A percentile compares a stretch with the other conserved stretches of the same genome.
Conservation (phyloP, 2,113 vertebrate genomes). For the Chaetura pelagica region DNA sequence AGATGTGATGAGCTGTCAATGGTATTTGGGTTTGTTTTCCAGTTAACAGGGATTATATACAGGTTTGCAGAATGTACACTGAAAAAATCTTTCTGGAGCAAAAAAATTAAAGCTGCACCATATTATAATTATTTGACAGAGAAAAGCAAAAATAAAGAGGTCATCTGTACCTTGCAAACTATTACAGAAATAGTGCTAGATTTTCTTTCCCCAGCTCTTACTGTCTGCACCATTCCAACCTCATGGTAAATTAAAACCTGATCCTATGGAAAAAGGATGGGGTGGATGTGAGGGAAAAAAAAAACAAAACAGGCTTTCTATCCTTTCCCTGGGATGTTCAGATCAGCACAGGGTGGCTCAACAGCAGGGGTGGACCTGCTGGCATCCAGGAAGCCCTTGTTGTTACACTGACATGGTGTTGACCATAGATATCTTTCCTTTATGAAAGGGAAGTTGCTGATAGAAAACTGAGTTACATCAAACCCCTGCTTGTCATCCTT, state of each 20-base stretch:
- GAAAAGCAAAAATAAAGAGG: neutral
- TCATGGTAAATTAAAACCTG: neutral
- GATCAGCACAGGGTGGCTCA: accelerated
- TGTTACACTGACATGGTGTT: neutral
- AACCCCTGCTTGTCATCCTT: neutral
- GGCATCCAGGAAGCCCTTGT: accelerated
- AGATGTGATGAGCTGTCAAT: neutral
- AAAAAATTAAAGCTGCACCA: neutral
- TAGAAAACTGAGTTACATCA: neutral
- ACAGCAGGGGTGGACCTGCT: neutral
- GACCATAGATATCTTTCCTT: neutral
- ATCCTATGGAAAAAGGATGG: neutral
- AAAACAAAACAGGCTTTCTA: neutral
- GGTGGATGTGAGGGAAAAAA: neutral
- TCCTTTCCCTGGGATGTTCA: neutral
- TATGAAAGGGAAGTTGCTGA: neutral
- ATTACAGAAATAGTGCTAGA: neutral
- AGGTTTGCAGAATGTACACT: neutral
- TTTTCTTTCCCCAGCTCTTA: neutral
- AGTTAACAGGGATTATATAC: neutral
- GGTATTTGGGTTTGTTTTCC: neutral
- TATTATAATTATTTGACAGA: neutral
- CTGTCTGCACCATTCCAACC: accelerated
- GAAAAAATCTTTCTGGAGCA: neutral
- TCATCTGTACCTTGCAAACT: neutral